Evolutionary conservation across 2,113 vertebrate species (phyloP), one percentile per base, ranked within the genome.

Genomic region (Dendropsophus ebraccatus): DNA sequence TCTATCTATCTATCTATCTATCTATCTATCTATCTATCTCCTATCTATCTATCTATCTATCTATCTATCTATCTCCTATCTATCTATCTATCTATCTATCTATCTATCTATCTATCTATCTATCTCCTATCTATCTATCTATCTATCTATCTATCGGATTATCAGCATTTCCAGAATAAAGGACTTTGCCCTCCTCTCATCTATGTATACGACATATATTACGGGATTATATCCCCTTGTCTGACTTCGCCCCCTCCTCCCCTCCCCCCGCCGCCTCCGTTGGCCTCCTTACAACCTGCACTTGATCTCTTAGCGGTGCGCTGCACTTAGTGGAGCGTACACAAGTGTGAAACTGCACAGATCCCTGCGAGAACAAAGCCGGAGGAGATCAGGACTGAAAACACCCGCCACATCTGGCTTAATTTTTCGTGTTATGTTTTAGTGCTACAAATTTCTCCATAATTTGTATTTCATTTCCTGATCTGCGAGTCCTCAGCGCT

Each of bases 301-400:
- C 41, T 50, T 60, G 58, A 60, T 52, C 28, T 79, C 78, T 78
- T 78, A 54, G 45, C 30, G n/a, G 32, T 25, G 37, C 16, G 25
- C 28, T 67, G 41, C 83, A 85, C 50, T 67, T 77, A 78, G 58
- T 25, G 12, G 69, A 85, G 75, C 60, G n/a, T 52, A 78, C 30
- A 67, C 28, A 79, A 52, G 75, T 79, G 84, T 85, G 84, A 70
- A 85, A 85, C 62, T 69, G 62, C 58, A 56, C 75, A 70, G 84
- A 85, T 79, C 25, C 60, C 54, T 69, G 35, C 32, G 32, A 41
- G 67, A 70, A 70, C 67, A 70, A 70, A 70, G 67, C 67, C 35
- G 23, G n/a, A 19, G 62, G 25, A 11, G 41, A 41, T 5, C 8
- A 41, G 8, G 41, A 41, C 41, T 5, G 41, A 8, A 77, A 77